Evolutionary conservation across 2,888 invertebrate genomes (phyloP), one percentile per base, ranked within the genome.

Genomic region (Cecidostiba fungosa): DNA sequence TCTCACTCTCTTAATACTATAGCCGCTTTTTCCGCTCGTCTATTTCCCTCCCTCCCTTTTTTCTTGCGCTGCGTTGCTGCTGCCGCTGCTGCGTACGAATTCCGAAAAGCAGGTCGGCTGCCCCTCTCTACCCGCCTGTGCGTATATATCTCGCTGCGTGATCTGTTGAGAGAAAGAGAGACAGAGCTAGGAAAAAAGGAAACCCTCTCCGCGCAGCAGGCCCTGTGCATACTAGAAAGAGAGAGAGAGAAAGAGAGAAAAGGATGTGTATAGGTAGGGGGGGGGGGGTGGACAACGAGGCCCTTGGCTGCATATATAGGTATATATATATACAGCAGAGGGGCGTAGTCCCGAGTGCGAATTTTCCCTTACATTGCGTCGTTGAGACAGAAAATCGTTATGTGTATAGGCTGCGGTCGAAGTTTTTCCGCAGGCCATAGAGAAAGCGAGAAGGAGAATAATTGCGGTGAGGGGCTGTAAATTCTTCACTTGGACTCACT

Each of bases 101-200:
- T 77, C 85, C 85, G 79, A 77, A 82, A 84, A 83, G 82, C 82
- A 86, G 84, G 85, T 84, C 86, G 84, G n/a, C 36, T 59, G 77
- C 77, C 19, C 39, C 70, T 39, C 72, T 72, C n/a, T 43, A n/a
- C 23, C 39, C 23, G n/a, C 23, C 72, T 43, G 19, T 36, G 32
- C 32, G 32, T 19, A 4, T 70, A 16, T 70, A 32, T 36, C 39
- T 43, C 43, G 36, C 72, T 43, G 72, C 72, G 23, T 72, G 39
- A 72, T n/a, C 43, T 23, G n/a, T n/a, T n/a, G n/a, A 39, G 4
- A 50, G 74, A n/a, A 62, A n/a, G n/a, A 23, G 77, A 77, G 32
- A 26, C 47, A n/a, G 47, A 29, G 26, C 12, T 6, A 47, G n/a
- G 66, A 16, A 19, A 69, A 82, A 82, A 82, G 82, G 69, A 82